These are phyloP conservation scores for Colletes latitarsis DNA, from an alignment of 1,140 invertebrate species.

Conservation along the genomic window DNA sequence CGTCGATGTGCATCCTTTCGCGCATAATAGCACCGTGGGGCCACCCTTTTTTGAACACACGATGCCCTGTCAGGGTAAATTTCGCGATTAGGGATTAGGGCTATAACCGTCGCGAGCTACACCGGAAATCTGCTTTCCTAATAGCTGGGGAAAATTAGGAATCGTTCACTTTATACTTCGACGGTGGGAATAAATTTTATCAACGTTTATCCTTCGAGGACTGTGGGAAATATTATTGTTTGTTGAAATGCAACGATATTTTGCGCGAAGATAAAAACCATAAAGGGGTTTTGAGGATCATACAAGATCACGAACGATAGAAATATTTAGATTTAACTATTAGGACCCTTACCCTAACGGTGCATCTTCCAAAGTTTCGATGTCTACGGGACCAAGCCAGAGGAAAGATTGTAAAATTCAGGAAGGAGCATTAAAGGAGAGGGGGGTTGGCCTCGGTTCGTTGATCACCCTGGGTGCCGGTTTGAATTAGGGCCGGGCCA, in stretches of 20 bases:
- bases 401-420: slow-evolving; percentile 63
- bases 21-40: slow-evolving; percentile 56
- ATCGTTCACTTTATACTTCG: too few species aligned
- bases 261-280: too few species aligned
- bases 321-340: too few species aligned
- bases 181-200: too few species aligned
- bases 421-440: slow-evolving; percentile 60
- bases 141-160: neutral
- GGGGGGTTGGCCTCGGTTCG: slow-evolving; percentile 65
- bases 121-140: neutral
- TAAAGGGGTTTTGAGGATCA: too few species aligned
- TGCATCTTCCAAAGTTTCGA: neutral
- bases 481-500: slow-evolving; percentile 70
- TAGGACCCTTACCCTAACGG: too few species aligned
- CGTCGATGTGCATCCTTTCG: slow-evolving; percentile 54
- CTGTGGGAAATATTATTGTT: too few species aligned
- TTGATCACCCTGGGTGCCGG: slow-evolving; percentile 64
- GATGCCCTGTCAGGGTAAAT: neutral
- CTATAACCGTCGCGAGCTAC: too few species aligned
- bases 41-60: slow-evolving; percentile 20
- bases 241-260: too few species aligned
- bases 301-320: too few species aligned
- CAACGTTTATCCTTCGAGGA: too few species aligned
- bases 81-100: neutral
- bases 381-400: slow-evolving; percentile 13